phyloP scores from a whole-genome alignment of 1,140 invertebrate species.

The Drosophila mauritiana region DNA sequence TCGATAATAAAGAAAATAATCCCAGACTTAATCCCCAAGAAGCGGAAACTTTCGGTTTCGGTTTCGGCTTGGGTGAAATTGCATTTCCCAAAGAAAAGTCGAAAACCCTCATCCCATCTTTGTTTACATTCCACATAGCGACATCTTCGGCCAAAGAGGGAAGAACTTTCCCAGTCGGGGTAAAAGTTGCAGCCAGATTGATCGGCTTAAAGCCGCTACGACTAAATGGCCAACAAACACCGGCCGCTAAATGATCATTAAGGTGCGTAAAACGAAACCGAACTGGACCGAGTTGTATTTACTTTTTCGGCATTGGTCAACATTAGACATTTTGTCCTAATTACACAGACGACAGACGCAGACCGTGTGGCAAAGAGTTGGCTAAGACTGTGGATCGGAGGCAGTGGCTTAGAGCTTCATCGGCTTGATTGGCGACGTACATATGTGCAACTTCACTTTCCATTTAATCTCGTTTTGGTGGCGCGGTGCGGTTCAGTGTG shows the following conservation, averaged over 20 bases:
- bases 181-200: conserved; percentile 39
- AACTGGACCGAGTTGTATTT: conserved; percentile 64
- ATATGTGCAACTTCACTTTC: conserved; percentile 79
- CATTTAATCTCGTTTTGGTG: conserved; percentile 73
- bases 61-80: conserved; percentile 19
- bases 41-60: conserved; percentile 40
- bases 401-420: conserved; percentile 13
- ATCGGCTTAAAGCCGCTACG: conserved; percentile 28
- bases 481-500: conserved; percentile 22
- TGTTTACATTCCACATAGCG: conserved; percentile 11
- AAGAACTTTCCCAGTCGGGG: conserved; percentile 39
- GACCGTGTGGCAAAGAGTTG: conserved; percentile 34
- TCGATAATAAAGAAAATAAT: conserved; percentile 2
- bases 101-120: conserved; percentile 7
- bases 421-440: conserved; percentile 69
- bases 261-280: conserved; percentile 65
- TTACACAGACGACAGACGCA: conserved; percentile 72
- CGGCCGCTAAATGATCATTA: conserved; percentile 43
- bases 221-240: conserved; percentile 25
- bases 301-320: conserved; percentile 76
- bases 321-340: conserved; percentile 82
- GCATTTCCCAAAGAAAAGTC: conserved; percentile 22
- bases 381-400: conserved; percentile 3
- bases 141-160: conserved; percentile 23
- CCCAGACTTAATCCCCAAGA: conserved; percentile 27